Percentiles rank a stretch among this genome's conserved stretches.
These are phyloP conservation scores for Odocoileus virginianus DNA, from an alignment of 2,113 vertebrate genomes.

Conservation along the genomic window DNA sequence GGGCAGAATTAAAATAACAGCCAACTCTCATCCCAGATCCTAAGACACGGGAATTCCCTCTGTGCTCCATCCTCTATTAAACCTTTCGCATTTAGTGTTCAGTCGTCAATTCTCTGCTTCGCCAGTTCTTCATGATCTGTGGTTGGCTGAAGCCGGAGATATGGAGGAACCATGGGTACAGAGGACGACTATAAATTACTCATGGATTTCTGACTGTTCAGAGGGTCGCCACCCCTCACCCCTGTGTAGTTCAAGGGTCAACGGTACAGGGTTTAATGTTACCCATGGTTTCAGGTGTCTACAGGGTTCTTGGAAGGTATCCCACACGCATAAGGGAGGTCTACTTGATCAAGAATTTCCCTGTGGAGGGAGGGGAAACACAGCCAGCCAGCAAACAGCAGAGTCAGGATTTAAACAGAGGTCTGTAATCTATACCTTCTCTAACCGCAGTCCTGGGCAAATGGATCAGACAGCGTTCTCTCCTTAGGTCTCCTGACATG, in stretches of 20 bases:
- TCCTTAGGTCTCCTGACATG: neutral
- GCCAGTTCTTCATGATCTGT: neutral
- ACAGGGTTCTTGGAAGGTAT: neutral
- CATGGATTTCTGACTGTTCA: neutral
- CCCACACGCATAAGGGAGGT: neutral
- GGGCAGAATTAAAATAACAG: neutral
- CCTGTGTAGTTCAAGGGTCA: neutral
- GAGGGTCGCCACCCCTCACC: neutral
- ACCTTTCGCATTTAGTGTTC: fast-evolving
- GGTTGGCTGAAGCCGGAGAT: neutral
- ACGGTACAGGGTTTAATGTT: neutral
- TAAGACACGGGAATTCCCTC: fast-evolving
- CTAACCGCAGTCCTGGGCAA: neutral
- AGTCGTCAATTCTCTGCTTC: neutral
- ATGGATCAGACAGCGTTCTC: no score
- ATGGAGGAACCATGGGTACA: neutral
- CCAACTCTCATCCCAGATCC: neutral
- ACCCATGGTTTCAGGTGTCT: neutral
- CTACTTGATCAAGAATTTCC: neutral
- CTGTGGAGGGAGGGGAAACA: neutral
- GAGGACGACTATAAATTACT: neutral
- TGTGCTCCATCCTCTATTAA: neutral
- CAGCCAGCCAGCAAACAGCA: neutral
- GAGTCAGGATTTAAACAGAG: neutral
- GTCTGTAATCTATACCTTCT: neutral